phyloP scores from a whole-genome alignment of 2,888 invertebrate species.

The Bombylius major region DNA sequence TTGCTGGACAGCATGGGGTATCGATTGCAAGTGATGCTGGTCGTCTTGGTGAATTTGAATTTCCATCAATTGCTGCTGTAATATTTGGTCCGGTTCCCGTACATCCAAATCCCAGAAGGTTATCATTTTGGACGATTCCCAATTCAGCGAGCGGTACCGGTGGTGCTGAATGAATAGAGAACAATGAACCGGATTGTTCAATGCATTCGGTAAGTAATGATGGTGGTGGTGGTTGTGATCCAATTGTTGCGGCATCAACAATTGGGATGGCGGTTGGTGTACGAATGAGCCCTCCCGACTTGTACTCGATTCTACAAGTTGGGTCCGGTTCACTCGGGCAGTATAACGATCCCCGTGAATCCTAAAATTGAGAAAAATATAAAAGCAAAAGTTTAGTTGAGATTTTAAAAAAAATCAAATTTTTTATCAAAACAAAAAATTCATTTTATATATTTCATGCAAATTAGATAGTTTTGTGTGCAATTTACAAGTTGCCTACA shows the following conservation, averaged over 20 bases:
- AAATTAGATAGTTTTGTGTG: too few species aligned
- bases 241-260: constrained; percentile 12
- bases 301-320: constrained; percentile 37
- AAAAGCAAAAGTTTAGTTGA: too few species aligned
- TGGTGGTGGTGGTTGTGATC: constrained; percentile 23
- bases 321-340: constrained; percentile 39
- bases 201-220: constrained; percentile 22
- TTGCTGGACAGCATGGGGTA: constrained; percentile 21
- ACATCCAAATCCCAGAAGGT: constrained; percentile 16
- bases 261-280: constrained; percentile 22
- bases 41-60: constrained; percentile 29
- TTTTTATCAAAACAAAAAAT: too few species aligned
- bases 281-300: constrained; percentile 37
- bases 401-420: too few species aligned
- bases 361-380: constrained; percentile 20
- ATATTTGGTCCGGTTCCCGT: constrained; percentile 13
- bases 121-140: constrained; percentile 23
- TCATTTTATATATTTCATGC: too few species aligned
- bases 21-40: constrained; percentile 41
- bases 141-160: constrained; percentile 39
- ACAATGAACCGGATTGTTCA: constrained; percentile 42
- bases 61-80: neutral
- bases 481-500: too few species aligned
- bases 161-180: constrained; percentile 58
- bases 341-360: constrained; percentile 38